Evolutionary conservation across 1,140 invertebrate genomes (phyloP).

Genomic region (Ditylenchus dipsaci): DNA sequence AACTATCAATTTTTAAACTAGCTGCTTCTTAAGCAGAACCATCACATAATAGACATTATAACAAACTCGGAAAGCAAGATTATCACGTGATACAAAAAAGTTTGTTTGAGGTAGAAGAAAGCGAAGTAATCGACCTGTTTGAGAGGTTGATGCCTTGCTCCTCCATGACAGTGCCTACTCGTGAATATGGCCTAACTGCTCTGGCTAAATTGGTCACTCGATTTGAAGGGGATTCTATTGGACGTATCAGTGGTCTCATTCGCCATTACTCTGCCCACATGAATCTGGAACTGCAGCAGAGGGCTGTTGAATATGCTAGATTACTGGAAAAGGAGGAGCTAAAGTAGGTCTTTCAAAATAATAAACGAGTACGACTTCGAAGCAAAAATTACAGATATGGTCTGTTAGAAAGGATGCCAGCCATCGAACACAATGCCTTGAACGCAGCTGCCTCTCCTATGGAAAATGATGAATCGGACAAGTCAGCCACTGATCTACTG

Average conservation of each 20-base stretch:
- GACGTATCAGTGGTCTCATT: conserved; percentile 37
- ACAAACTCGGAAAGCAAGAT: no score
- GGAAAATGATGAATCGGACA: conserved; percentile 37
- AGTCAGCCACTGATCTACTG: background rate
- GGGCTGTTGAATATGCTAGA: conserved; percentile 37
- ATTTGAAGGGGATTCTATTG: conserved; percentile 20
- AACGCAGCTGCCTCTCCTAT: conserved; percentile 58
- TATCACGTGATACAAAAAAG: background rate
- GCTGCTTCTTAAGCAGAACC: no score
- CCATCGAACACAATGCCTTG: conserved; percentile 59
- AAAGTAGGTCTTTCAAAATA: conserved; percentile 28
- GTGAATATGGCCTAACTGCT: conserved; percentile 43
- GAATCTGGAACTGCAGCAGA: conserved; percentile 43
- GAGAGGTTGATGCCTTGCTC: conserved; percentile 26
- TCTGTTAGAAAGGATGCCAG: conserved; percentile 91
- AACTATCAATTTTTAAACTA: no score
- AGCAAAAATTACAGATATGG: conserved; percentile 58
- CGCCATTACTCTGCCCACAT: conserved; percentile 43
- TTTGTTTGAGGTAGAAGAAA: conserved; percentile 31
- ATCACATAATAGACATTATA: no score
- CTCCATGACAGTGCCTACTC: conserved; percentile 31
- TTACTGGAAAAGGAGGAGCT: conserved; percentile 30
- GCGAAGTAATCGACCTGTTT: conserved; percentile 40
- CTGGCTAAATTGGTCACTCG: conserved; percentile 43
- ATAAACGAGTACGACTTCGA: no score